A percentile compares a stretch with the other conserved stretches of the same genome.
Conservation (phyloP, 2,113 vertebrate species). For the Xerus inauris region DNA sequence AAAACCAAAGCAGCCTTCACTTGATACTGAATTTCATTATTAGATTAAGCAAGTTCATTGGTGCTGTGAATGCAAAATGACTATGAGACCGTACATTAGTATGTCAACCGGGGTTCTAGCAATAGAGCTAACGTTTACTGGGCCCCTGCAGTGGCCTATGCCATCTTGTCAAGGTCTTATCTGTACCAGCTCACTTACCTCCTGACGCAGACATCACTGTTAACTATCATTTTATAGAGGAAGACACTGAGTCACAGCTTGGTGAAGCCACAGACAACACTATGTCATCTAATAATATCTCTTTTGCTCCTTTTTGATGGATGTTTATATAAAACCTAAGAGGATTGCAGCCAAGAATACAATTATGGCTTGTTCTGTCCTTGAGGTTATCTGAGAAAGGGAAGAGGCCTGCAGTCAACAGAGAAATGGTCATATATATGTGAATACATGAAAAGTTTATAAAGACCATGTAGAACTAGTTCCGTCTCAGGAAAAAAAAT, state of each 20-base stretch:
- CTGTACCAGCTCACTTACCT: neutral
- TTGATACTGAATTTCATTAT: constrained; percentile 1
- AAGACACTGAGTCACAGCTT: neutral
- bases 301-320: neutral
- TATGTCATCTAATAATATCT: neutral
- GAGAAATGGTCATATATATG: neutral
- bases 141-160: too few relatives aligned
- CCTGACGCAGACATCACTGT: neutral
- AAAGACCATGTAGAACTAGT: neutral
- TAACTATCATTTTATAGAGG: neutral
- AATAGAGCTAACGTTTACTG: neutral
- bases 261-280: neutral
- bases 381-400: neutral
- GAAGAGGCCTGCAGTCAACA: neutral
- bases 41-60: neutral
- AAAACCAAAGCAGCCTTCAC: neutral
- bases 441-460: neutral
- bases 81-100: neutral
- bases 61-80: neutral
- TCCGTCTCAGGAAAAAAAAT: neutral
- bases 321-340: neutral
- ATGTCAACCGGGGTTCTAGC: neutral
- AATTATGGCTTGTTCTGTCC: neutral
- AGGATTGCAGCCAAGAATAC: neutral
- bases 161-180: neutral